Conservation (phyloP, 2,797 vertebrate genomes). For the Enteromius unitaeniatus region DNA sequence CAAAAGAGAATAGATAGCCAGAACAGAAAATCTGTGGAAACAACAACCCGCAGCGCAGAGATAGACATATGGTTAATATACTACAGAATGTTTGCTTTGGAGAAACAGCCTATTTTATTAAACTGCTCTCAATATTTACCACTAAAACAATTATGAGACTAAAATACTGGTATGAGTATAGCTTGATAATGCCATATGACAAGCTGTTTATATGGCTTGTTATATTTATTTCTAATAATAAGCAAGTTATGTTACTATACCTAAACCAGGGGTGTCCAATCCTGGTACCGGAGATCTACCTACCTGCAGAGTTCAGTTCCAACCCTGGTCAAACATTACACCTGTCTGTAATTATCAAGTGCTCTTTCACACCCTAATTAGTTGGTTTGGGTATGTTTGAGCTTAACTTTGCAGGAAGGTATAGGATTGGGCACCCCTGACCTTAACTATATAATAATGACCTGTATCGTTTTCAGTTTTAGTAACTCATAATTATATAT, state of each 20-base stretch:
- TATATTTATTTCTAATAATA: background rate
- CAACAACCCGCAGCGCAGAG: background rate
- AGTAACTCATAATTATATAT: background rate
- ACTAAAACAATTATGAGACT: background rate
- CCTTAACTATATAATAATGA: background rate
- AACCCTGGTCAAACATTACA: background rate
- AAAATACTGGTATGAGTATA: background rate
- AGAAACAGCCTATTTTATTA: background rate
- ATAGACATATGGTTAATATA: background rate
- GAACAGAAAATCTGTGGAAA: background rate
- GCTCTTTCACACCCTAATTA: background rate
- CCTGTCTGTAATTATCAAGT: background rate
- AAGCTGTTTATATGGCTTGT: background rate
- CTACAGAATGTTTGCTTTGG: background rate
- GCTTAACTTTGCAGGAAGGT: background rate
- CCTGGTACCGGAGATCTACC: background rate
- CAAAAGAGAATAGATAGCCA: background rate
- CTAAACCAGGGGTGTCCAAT: background rate
- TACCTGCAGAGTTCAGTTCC: background rate
- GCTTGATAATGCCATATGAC: background rate
- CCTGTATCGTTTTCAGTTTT: background rate
- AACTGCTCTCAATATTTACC: background rate
- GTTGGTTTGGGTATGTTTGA: background rate
- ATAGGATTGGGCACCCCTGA: background rate
- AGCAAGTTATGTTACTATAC: background rate